A percentile compares a stretch with the other conserved stretches of the same genome.
phyloP scores from a whole-genome alignment of 2,797 vertebrate species.

The Buceros bicornis region DNA sequence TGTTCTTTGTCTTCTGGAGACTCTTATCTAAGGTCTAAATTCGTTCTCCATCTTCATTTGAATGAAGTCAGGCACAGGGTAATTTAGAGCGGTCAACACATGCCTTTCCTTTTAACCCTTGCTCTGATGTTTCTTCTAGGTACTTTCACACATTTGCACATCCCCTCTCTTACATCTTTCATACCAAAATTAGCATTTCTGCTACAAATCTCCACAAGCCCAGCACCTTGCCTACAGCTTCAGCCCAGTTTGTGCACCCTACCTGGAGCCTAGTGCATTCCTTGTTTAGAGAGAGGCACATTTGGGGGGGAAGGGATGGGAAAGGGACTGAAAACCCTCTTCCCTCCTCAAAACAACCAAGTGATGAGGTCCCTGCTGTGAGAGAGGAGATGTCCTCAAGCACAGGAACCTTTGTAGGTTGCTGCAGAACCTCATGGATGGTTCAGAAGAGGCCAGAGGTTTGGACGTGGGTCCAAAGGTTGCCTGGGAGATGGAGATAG shows the following conservation, averaged over 20 bases:
- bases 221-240: not conserved
- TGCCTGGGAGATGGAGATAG: not conserved
- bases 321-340: not conserved
- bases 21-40: not conserved
- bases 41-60: not conserved
- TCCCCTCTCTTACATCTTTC: not conserved
- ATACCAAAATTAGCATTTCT: not conserved
- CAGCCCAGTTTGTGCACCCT: not conserved
- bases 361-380: rapidly evolving
- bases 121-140: not conserved
- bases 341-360: not conserved
- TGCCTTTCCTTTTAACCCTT: not conserved
- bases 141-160: not conserved
- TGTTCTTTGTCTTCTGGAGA: not conserved
- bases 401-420: not conserved
- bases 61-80: not conserved
- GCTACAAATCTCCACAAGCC: not conserved
- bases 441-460: not conserved
- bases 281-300: not conserved
- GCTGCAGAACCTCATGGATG: not conserved
- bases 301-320: not conserved
- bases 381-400: not conserved
- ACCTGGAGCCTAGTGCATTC: not conserved
- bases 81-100: not conserved
- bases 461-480: not conserved